Evolutionary conservation across 1,140 invertebrate species (phyloP).

Genomic region (Magallana ariakensis): DNA sequence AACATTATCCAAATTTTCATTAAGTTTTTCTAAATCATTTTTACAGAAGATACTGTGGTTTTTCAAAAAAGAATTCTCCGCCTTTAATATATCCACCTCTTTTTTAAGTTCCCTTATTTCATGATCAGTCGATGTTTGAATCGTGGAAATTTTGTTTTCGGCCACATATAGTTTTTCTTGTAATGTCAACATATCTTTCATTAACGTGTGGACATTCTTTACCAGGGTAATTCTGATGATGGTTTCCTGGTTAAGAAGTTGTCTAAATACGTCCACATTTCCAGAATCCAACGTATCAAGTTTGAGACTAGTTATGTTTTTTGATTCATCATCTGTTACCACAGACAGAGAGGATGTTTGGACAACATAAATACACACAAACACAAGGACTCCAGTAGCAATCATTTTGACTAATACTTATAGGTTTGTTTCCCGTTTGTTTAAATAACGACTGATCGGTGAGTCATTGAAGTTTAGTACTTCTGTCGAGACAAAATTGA

Average conservation of each 20-base stretch:
- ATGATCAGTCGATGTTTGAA: not conserved
- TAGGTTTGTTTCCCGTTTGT: too few relatives aligned
- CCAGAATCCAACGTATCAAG: not conserved
- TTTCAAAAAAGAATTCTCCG: not conserved
- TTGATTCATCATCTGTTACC: too few relatives aligned
- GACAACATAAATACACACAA: not conserved
- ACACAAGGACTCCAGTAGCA: too few relatives aligned
- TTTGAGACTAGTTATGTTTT: not conserved
- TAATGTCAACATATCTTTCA: constrained; percentile 1
- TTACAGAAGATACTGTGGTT: not conserved
- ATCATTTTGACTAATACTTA: too few relatives aligned
- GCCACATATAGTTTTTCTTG: not conserved
- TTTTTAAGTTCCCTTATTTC: not conserved
- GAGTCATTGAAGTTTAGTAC: too few relatives aligned
- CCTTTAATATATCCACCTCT: not conserved
- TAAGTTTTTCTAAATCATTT: not conserved
- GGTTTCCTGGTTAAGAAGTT: constrained; percentile 14
- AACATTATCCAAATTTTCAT: not conserved
- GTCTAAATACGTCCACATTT: not conserved
- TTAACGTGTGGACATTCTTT: not conserved
- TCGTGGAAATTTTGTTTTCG: not conserved
- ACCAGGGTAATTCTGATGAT: not conserved
- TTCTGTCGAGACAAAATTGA: too few relatives aligned
- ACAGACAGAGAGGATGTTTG: not conserved
- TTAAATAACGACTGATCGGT: too few relatives aligned